A percentile compares a stretch with the other conserved stretches of the same genome.
phyloP scores from a whole-genome alignment of 1,140 invertebrate species.

The Lasioglossum albipes region DNA sequence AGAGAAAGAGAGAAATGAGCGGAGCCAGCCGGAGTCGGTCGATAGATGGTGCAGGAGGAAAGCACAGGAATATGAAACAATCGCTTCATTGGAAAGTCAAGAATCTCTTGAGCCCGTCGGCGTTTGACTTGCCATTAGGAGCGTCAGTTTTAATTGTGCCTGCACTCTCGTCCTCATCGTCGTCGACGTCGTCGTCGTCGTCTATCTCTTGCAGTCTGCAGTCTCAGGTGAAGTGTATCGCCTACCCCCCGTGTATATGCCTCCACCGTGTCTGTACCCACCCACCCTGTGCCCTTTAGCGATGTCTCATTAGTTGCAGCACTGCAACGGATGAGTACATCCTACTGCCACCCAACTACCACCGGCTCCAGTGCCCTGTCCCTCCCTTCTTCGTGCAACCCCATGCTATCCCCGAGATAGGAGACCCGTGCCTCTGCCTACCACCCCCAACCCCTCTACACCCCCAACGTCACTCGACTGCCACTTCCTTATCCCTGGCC shows the following conservation, averaged over 20 bases:
- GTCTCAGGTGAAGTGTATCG: slow-evolving; percentile 80
- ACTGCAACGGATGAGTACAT: slow-evolving; percentile 78
- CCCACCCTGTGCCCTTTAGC: slow-evolving; percentile 78
- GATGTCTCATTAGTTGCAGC: slow-evolving; percentile 81
- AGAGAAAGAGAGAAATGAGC: slow-evolving; percentile 43
- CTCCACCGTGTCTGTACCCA: slow-evolving; percentile 65
- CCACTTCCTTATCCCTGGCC: slow-evolving; percentile 60
- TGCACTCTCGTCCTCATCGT: slow-evolving; percentile 70
- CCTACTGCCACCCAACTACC: slow-evolving; percentile 63
- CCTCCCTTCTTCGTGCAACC: slow-evolving; percentile 42
- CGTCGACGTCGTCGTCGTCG: slow-evolving; percentile 60
- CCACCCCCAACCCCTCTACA: not conserved
- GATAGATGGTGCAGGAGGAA: slow-evolving; percentile 66
- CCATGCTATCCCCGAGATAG: slow-evolving; percentile 32
- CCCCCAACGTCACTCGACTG: slow-evolving; percentile 53
- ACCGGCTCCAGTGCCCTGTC: slow-evolving; percentile 44
- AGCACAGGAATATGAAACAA: slow-evolving; percentile 79
- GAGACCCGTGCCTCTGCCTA: slow-evolving; percentile 35
- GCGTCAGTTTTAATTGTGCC: slow-evolving; percentile 81
- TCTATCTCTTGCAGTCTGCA: slow-evolving; percentile 75
- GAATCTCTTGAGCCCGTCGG: slow-evolving; percentile 79
- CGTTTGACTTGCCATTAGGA: slow-evolving; percentile 81
- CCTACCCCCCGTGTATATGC: slow-evolving; percentile 74
- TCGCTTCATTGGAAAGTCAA: slow-evolving; percentile 81
- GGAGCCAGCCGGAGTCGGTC: slow-evolving; percentile 36